Base-by-base conservation (phyloP, 2,113 vertebrate species). In the Sigmodon hispidus region DNA sequence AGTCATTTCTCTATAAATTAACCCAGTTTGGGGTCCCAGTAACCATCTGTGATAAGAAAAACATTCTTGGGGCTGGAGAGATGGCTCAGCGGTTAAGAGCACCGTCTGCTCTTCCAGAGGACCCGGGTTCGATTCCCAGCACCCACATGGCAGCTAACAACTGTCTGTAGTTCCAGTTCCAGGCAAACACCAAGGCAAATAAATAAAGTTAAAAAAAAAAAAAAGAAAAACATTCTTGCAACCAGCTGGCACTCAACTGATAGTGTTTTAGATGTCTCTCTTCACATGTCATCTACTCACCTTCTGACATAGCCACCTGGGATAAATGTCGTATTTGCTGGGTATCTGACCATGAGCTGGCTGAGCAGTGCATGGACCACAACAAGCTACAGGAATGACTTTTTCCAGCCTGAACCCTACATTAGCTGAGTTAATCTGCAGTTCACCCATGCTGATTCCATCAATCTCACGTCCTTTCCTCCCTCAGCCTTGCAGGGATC, bases 1-100 rank as follows among this genome's bases (percentile, higher is more conserved):
- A 45, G 89, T 84, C 15, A 75, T 77, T 75, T 86, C 31, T 89
- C 79, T 85, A 31, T 96, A 79, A 91, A 93, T 93, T 83, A 94
- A 76, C 43, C 48, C 50, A 84, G 45, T 89, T 88, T 87, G 89
- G 43, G 65, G 87, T 34, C 79, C 84, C 63, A 84, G 61, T n/a
- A 69, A 43, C 45, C 81, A 26, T 61, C 72, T 84, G n/a, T 93
- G 69, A 61, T 70, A 55, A 4, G 40, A 21, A 5, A 75, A 43
- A 89, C 77, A 31, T 13, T 93, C 61, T 63, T 48, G 45, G n/a
- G n/a, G n/a, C n/a, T n/a, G n/a, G n/a, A n/a, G n/a, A n/a, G n/a
- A n/a, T n/a, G n/a, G n/a, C n/a, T n/a, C n/a, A n/a, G n/a, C n/a
- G n/a, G n/a, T n/a, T n/a, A n/a, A n/a, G n/a, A n/a, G n/a, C n/a